Evolutionary conservation across 2,113 vertebrate genomes (phyloP).

Genomic region (Cynoglossus semilaevis): DNA sequence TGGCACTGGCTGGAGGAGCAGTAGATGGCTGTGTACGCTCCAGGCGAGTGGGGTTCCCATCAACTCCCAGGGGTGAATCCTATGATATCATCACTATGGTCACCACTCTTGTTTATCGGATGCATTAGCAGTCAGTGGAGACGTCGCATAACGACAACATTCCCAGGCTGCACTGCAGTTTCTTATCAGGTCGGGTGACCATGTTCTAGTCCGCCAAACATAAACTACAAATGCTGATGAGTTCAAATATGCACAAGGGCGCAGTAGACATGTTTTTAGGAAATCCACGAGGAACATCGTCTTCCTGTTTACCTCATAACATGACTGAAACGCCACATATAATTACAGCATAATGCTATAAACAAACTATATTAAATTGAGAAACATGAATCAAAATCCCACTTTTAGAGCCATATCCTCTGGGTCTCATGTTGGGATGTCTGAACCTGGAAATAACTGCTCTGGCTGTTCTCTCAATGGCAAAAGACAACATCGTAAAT

Average conservation of each 20-base stretch:
- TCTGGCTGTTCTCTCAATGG: conserved; percentile 10
- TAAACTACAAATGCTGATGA: conserved; percentile 55
- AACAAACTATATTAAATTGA: background rate
- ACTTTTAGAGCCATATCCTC: conserved; percentile 9
- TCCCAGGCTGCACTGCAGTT: conserved; percentile 6
- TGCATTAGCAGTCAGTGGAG: conserved; percentile 7
- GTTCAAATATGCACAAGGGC: conserved; percentile 38
- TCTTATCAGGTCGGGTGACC: conserved; percentile 49
- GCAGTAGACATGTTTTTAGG: conserved; percentile 21
- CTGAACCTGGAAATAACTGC: conserved; percentile 23
- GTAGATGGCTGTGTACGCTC: conserved; percentile 35
- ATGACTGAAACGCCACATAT: background rate
- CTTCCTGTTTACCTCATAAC: background rate
- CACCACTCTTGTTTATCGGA: conserved; percentile 49
- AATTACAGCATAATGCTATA: background rate
- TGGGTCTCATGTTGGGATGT: background rate
- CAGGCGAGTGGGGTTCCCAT: conserved; percentile 36
- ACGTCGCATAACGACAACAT: conserved; percentile 7
- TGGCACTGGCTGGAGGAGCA: conserved; percentile 56
- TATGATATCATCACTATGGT: conserved; percentile 45
- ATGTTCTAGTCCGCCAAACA: conserved; percentile 44
- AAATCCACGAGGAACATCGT: conserved; percentile 20
- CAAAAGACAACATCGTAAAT: conserved; percentile 26
- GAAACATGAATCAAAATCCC: background rate
- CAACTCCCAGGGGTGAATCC: conserved; percentile 31